Evolutionary conservation across 2,888 invertebrate genomes (phyloP).

Genomic region (Synergus itoensis): DNA sequence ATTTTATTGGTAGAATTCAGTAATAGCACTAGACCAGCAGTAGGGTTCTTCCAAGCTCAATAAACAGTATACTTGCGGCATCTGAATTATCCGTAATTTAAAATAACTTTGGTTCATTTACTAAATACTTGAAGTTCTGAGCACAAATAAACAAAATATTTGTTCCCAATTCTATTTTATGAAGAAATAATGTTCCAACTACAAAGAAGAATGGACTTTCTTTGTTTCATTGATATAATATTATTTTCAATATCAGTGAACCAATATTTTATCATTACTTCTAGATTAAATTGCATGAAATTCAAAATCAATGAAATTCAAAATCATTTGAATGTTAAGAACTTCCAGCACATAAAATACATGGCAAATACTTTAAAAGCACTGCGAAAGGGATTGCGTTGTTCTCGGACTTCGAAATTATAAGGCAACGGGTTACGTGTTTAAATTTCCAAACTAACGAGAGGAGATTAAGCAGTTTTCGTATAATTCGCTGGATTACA

Average conservation of each 20-base stretch:
- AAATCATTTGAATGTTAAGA: too few relatives aligned
- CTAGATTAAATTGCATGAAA: too few relatives aligned
- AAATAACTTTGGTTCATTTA: neutral
- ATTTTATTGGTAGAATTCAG: slow-evolving; percentile 12
- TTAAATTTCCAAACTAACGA: slow-evolving; percentile 58
- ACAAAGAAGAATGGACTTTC: too few relatives aligned
- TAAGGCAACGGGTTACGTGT: slow-evolving; percentile 53
- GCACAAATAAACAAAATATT: too few relatives aligned
- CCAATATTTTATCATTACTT: too few relatives aligned
- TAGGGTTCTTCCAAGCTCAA: neutral
- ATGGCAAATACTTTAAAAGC: slow-evolving; percentile 52
- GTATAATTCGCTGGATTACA: slow-evolving; percentile 56
- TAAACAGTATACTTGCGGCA: slow-evolving; percentile 22
- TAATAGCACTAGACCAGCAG: neutral
- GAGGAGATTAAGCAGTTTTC: slow-evolving; percentile 52
- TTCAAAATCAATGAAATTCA: too few relatives aligned
- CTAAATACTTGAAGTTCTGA: neutral
- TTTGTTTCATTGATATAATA: too few relatives aligned
- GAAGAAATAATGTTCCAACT: too few relatives aligned
- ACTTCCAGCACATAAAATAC: neutral
- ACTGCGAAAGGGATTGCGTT: slow-evolving; percentile 55
- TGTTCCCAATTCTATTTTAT: too few relatives aligned
- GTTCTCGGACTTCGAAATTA: slow-evolving; percentile 61
- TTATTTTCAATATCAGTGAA: too few relatives aligned
- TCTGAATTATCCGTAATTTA: slow-evolving; percentile 16